Conservation (phyloP, 2,888 invertebrate species). For the Hydrotaea diabolus region DNA sequence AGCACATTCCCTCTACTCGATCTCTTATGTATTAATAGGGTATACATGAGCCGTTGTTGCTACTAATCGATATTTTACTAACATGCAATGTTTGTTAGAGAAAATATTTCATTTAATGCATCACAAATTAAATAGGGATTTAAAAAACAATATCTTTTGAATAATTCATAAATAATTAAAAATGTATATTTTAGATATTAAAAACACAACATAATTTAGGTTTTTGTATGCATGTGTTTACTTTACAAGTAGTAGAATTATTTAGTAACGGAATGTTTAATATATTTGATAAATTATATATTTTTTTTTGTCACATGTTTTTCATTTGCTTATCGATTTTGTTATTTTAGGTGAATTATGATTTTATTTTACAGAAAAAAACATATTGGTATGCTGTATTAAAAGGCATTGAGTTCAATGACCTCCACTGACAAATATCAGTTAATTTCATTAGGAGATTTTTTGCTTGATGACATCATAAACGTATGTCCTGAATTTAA, state of each 20-base stretch:
- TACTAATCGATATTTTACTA: neutral
- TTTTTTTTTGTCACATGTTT: neutral
- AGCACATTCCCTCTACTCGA: no score
- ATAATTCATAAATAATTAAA: constrained; percentile 25
- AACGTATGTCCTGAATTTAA: no score
- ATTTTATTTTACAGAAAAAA: no score
- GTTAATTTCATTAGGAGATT: no score
- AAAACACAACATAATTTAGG: neutral
- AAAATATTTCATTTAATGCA: constrained; percentile 12
- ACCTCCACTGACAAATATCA: neutral
- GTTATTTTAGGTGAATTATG: no score
- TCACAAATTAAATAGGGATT: constrained; percentile 3
- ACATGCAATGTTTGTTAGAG: neutral
- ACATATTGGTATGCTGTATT: neutral
- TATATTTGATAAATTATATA: neutral
- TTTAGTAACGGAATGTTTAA: neutral
- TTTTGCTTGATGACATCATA: no score
- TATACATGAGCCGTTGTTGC: no score
- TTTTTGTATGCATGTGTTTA: neutral
- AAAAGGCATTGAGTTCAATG: neutral
- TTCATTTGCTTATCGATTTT: no score
- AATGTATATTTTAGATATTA: neutral
- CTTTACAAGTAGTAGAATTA: no score
- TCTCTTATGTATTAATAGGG: no score
- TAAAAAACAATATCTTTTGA: neutral